Conservation (phyloP, 2,888 invertebrate species). For the Cylindroiulus punctatus region DNA sequence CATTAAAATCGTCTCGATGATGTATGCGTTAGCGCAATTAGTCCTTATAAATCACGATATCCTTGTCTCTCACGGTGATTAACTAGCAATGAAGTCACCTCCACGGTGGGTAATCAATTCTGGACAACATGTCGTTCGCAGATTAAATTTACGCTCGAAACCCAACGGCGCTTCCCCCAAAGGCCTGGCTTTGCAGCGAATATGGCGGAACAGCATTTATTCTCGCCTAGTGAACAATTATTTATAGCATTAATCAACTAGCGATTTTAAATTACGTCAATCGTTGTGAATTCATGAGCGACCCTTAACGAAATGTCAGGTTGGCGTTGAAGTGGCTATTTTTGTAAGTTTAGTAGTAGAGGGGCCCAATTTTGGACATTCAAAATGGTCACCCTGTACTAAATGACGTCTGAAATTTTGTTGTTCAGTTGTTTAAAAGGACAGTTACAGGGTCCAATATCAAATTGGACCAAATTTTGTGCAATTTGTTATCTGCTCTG, state of each 20-base stretch:
- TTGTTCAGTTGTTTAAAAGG: too few species aligned
- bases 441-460: too few species aligned
- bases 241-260: neutral
- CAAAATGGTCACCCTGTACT: too few species aligned
- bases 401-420: too few species aligned
- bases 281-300: neutral
- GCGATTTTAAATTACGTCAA: too few species aligned
- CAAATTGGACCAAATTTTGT: too few species aligned
- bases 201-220: neutral
- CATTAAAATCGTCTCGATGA: constrained; percentile 56
- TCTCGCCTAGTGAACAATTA: neutral
- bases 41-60: constrained; percentile 55
- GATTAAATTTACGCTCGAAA: constrained; percentile 52
- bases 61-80: constrained; percentile 54
- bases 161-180: constrained; percentile 28
- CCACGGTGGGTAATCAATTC: constrained; percentile 55
- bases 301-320: neutral
- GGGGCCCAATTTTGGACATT: too few species aligned
- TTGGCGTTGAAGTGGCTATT: too few species aligned
- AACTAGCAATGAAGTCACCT: constrained; percentile 57
- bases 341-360: too few species aligned
- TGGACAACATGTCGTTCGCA: constrained; percentile 54
- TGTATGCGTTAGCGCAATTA: constrained; percentile 56
- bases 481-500: neutral
- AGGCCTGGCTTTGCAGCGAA: neutral